phyloP scores from a whole-genome alignment of 37 sponge, comb jelly and placozoan species.

The Theonella swinhoei region DNA sequence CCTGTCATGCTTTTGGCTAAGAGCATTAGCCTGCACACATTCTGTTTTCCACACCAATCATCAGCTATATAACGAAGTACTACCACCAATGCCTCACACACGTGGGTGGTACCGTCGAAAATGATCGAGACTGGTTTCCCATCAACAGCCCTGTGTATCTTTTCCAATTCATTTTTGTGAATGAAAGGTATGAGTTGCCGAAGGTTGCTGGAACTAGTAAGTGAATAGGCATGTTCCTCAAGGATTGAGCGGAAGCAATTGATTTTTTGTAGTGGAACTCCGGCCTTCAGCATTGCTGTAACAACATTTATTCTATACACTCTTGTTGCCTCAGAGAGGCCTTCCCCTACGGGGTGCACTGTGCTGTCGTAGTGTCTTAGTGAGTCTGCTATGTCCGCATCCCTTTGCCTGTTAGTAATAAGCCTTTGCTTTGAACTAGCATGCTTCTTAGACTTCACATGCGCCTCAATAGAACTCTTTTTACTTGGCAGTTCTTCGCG shows the following conservation, averaged over 20 bases:
- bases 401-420: not conserved
- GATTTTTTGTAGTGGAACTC: constrained; percentile 27
- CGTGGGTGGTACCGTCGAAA: constrained; percentile 30
- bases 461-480: constrained; percentile 18
- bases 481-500: constrained; percentile 33
- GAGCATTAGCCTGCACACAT: constrained; percentile 31
- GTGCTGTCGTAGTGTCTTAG: constrained; percentile 15
- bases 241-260: constrained; percentile 8
- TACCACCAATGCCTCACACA: constrained; percentile 35
- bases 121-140: constrained; percentile 4
- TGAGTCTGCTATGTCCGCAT: constrained; percentile 27
- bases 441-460: constrained; percentile 38
- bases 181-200: constrained; percentile 26
- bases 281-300: constrained; percentile 40
- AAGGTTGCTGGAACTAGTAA: not conserved
- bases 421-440: constrained; percentile 34
- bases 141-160: not conserved
- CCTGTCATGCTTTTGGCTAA: constrained; percentile 37
- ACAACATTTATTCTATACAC: constrained; percentile 42
- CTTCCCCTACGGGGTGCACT: constrained; percentile 31
- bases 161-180: constrained; percentile 3
- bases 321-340: constrained; percentile 23
- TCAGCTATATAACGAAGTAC: constrained; percentile 26
- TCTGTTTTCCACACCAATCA: constrained; percentile 17
- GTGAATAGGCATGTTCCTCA: constrained; percentile 28